Conservation (phyloP, 1,140 invertebrate genomes). For the Idris sp. region DNA sequence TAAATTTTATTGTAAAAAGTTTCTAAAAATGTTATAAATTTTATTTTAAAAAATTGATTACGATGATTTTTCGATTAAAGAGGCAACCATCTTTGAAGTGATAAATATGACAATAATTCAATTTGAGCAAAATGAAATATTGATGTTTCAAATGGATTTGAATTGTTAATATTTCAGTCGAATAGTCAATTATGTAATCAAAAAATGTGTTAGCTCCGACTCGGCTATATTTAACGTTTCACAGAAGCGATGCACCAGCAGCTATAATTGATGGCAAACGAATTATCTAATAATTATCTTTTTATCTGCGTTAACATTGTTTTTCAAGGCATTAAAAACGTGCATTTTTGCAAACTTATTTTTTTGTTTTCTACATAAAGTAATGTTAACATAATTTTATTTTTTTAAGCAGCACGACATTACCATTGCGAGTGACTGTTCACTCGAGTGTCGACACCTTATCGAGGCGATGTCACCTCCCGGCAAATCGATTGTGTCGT, state of each 20-base stretch:
- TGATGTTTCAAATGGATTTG: slow-evolving; percentile 42
- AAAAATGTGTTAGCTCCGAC: slow-evolving; percentile 34
- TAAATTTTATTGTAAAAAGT: too few relatives aligned
- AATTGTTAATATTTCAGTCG: slow-evolving; percentile 42
- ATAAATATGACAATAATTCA: slow-evolving; percentile 30
- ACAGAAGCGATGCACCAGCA: slow-evolving; percentile 29
- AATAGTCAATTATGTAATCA: slow-evolving; percentile 43
- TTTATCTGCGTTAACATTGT: slow-evolving; percentile 14
- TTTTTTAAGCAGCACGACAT: too few relatives aligned
- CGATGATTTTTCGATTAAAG: not conserved
- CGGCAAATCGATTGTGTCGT: slow-evolving; percentile 45
- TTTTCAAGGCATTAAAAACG: too few relatives aligned
- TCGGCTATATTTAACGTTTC: slow-evolving; percentile 45
- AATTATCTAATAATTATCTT: slow-evolving; percentile 52
- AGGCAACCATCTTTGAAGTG: not conserved
- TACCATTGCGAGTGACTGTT: slow-evolving; percentile 64
- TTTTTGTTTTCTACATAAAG: too few relatives aligned
- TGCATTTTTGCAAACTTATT: not conserved
- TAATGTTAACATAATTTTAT: too few relatives aligned
- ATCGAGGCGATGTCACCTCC: slow-evolving; percentile 57
- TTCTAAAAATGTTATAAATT: too few relatives aligned
- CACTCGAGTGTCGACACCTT: slow-evolving; percentile 56
- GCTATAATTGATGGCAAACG: slow-evolving; percentile 45
- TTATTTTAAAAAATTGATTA: too few relatives aligned
- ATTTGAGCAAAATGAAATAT: slow-evolving; percentile 36